These are phyloP conservation scores for Chirona hameri DNA, from an alignment of 2,888 invertebrate species.

Conservation along the genomic window DNA sequence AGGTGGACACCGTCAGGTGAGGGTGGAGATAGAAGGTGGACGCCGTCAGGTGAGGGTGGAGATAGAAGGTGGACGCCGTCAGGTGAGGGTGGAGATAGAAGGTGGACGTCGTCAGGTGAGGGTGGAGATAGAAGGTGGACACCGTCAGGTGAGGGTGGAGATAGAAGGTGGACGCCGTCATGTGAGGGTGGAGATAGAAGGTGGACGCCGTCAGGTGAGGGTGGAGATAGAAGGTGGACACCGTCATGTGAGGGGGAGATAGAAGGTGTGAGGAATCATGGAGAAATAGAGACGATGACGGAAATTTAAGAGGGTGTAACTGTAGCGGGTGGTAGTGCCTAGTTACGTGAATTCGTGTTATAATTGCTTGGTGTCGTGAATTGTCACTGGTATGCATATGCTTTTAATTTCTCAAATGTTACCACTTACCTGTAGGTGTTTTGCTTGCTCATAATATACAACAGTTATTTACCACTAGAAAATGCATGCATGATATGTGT, in stretches of 20 bases:
- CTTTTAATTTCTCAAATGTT: too few relatives aligned
- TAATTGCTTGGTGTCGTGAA: too few relatives aligned
- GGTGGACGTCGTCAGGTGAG: slow-evolving; percentile 43
- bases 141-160: slow-evolving; percentile 42
- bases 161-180: slow-evolving; percentile 42
- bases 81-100: slow-evolving; percentile 41
- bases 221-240: slow-evolving; percentile 38
- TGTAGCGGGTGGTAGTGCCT: too few relatives aligned
- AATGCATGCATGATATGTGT: too few relatives aligned
- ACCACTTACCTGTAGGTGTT: too few relatives aligned
- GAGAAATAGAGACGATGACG: too few relatives aligned
- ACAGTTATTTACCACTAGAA: too few relatives aligned
- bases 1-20: slow-evolving; percentile 43
- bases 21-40: slow-evolving; percentile 39
- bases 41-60: slow-evolving; percentile 42
- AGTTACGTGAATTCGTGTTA: too few relatives aligned
- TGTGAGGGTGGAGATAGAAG: slow-evolving; percentile 40
- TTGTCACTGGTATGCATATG: too few relatives aligned
- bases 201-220: slow-evolving; percentile 43
- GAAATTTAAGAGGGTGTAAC: too few relatives aligned
- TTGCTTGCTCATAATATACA: too few relatives aligned
- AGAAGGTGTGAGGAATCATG: too few relatives aligned
- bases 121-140: slow-evolving; percentile 38
- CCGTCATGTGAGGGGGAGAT: slow-evolving; percentile 42
- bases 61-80: slow-evolving; percentile 41